A percentile compares a stretch with the other conserved stretches of the same genome.
Conservation (phyloP, 2,797 vertebrate species). For the Dicrostonyx torquatus region DNA sequence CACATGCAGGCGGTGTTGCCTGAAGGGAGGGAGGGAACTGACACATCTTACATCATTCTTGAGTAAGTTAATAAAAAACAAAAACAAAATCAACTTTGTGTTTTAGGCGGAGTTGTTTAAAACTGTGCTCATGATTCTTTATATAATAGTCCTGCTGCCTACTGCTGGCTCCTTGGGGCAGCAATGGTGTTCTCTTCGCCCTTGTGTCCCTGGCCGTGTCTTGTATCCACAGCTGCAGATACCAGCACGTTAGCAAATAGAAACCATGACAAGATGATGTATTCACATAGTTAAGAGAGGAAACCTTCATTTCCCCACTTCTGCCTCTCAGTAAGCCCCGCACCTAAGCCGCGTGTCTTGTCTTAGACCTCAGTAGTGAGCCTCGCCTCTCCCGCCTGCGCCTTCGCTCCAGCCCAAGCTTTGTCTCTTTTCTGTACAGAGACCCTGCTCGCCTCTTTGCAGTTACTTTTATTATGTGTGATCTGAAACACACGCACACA, state of each 20-base stretch:
- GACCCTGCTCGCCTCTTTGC: not conserved
- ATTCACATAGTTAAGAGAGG: not conserved
- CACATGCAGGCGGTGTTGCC: fast-evolving
- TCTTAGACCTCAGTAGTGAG: not conserved
- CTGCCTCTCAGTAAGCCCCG: not conserved
- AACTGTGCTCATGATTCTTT: not conserved
- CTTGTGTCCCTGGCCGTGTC: not conserved
- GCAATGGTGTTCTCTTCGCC: not conserved
- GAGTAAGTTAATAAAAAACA: not conserved
- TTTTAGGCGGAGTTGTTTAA: not conserved
- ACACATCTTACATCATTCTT: not conserved
- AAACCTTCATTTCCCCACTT: not conserved
- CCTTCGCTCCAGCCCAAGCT: not conserved
- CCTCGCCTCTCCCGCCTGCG: no score
- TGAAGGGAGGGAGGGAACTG: not conserved
- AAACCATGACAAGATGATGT: not conserved
- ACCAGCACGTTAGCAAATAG: not conserved
- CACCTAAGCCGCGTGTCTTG: not conserved
- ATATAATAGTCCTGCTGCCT: fast-evolving
- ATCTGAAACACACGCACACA: not conserved
- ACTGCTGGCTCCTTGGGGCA: not conserved
- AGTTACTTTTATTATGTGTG: not conserved
- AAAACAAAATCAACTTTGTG: no score
- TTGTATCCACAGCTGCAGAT: not conserved
- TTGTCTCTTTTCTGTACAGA: not conserved